Conservation (phyloP, 2,113 vertebrate species). For the Lagopus muta region DNA sequence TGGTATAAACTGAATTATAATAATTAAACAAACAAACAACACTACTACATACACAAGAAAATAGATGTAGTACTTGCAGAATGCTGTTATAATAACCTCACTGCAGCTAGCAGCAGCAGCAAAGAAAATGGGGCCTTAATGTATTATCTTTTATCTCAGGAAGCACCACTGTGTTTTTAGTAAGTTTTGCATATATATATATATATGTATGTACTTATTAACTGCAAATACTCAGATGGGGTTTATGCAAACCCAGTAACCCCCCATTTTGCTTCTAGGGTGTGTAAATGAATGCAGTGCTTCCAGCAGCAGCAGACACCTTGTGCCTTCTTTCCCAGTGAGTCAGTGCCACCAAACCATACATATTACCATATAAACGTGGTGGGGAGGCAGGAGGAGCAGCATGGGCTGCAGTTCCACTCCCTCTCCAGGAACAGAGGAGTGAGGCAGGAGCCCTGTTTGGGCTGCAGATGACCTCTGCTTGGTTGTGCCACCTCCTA, state of each 20-base stretch:
- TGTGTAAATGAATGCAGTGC: accelerated
- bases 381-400: neutral
- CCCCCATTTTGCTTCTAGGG: neutral
- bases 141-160: neutral
- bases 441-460: neutral
- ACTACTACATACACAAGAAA: neutral
- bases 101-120: neutral
- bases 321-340: neutral
- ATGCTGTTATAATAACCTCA: neutral
- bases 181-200: neutral
- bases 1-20: neutral
- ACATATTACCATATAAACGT: neutral
- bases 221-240: neutral
- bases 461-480: neutral
- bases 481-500: neutral
- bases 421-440: neutral
- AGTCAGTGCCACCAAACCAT: neutral
- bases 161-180: neutral
- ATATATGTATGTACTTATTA: neutral
- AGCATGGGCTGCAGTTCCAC: neutral
- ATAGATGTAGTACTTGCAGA: neutral
- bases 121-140: neutral
- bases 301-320: neutral
- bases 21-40: neutral
- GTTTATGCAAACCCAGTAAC: neutral